Base-by-base conservation (phyloP, 2,113 vertebrate genomes). In the Alaudala cheleensis region DNA sequence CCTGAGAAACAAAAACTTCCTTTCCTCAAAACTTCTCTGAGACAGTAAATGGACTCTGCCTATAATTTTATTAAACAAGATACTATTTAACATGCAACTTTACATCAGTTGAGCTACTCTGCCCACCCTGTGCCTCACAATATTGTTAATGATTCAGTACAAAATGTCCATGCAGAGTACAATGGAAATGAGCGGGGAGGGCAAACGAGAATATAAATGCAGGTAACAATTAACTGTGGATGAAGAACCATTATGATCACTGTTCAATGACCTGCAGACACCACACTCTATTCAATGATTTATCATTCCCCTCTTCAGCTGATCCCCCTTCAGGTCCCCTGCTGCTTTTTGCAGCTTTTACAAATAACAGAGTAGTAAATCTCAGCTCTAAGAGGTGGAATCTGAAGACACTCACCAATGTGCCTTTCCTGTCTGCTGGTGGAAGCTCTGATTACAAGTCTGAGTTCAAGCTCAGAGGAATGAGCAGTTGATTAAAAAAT, bases 301-400 rank as follows among this genome's bases (percentile, higher is more conserved):
- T 64, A 65, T 97, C 83, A 87, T 96, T 97, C 96, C 83, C 76
- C 67, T 86, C 61, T 73, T 81, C 45, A 88, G 91, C 17, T 89
- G 23, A 96, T 88, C 85, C 88, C 78, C 78, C 40, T 91, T 92
- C 14, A 57, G 67, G 20, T 82, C 62, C 51, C 23, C 72, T 76
- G 67, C 11, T 89, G 80, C 44, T 37, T 66, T 96, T 94, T 96
- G 67, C 80, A 95, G 88, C n/a, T 92, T 94, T 95, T 80, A 91
- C 61, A 97, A 97, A 95, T 93, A 96, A 94, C 80, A 97, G 89
- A 90, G 82, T 83, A 86, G 45, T 80, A 97, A 97, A 97, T 86
- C 95, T 94, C 76, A 77, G 4, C 20, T 92, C 89, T 71, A 90
- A 96, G 94, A 94, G 89, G 50, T 83, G 45, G 72, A 92, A 84